These are phyloP conservation scores for Oreochromis aureus DNA, from an alignment of 2,113 vertebrate species.

Conservation along the genomic window DNA sequence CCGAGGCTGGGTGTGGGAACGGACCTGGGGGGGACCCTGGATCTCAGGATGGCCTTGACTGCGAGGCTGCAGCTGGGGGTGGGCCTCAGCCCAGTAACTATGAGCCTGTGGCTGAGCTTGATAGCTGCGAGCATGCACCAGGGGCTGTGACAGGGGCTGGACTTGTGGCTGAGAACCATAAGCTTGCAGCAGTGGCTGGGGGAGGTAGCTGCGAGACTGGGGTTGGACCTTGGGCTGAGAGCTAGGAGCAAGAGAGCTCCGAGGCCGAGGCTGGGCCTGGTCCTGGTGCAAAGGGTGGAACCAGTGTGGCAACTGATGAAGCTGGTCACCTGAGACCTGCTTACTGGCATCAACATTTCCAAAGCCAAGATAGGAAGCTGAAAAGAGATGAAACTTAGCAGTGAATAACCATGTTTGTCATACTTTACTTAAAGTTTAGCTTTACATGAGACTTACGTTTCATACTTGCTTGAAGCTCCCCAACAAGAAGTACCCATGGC, in stretches of 20 bases:
- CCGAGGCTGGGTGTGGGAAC: neutral
- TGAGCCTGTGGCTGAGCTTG: neutral
- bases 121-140: neutral
- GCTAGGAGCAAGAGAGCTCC: neutral
- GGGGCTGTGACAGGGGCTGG: neutral
- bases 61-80: neutral
- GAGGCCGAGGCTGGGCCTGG: neutral
- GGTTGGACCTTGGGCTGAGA: neutral
- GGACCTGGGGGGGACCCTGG: accelerated
- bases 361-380: neutral
- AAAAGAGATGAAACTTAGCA: neutral
- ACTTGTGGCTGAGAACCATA: neutral
- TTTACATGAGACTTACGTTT: neutral
- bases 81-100: neutral
- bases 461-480: neutral
- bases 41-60: neutral
- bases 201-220: neutral
- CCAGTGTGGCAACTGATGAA: neutral
- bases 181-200: neutral
- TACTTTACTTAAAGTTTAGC: neutral
- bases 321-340: neutral
- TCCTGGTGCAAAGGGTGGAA: neutral
- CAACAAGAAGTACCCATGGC: neutral
- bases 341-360: neutral
- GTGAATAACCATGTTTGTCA: accelerated